Conservation (phyloP, 2,888 invertebrate genomes). For the Sarcophaga carnaria region DNA sequence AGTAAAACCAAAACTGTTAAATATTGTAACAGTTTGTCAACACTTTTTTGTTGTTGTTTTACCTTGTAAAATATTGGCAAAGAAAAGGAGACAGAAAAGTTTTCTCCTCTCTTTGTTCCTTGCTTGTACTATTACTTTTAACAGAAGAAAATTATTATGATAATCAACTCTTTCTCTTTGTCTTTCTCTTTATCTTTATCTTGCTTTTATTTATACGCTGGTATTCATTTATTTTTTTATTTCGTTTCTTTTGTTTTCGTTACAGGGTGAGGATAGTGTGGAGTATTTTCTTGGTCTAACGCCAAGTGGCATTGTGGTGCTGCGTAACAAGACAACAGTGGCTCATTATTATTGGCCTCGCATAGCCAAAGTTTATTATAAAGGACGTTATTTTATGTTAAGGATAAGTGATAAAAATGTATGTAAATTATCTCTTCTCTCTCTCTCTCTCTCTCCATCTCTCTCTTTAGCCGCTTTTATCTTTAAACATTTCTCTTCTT, state of each 20-base stretch:
- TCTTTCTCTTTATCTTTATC: no score
- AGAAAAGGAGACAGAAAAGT: background rate
- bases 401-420: constrained; percentile 98
- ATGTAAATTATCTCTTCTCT: constrained; percentile 71
- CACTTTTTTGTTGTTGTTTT: constrained; percentile 31
- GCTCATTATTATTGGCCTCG: constrained; percentile 99
- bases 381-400: constrained; percentile 98
- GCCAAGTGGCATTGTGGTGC: constrained; percentile 96
- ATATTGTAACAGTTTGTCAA: constrained; percentile 65
- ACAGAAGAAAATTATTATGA: constrained; percentile 36
- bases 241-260: constrained; percentile 58
- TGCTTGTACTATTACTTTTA: constrained; percentile 2
- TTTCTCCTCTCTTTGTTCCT: no score
- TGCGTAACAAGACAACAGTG: constrained; percentile 97
- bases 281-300: constrained; percentile 98
- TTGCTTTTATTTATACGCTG: no score
- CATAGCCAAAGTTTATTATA: constrained; percentile 97
- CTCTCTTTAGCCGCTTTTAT: no score
- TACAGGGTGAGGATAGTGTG: constrained; percentile 96
- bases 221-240: background rate
- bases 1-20: constrained; percentile 42
- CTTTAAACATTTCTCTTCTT: constrained; percentile 61
- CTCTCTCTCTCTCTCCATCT: no score
- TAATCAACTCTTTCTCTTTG: background rate
- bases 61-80: background rate